These are phyloP conservation scores for Arbacia lixula DNA, from an alignment of 53 echinoderm and acorn worm species.

Conservation along the genomic window DNA sequence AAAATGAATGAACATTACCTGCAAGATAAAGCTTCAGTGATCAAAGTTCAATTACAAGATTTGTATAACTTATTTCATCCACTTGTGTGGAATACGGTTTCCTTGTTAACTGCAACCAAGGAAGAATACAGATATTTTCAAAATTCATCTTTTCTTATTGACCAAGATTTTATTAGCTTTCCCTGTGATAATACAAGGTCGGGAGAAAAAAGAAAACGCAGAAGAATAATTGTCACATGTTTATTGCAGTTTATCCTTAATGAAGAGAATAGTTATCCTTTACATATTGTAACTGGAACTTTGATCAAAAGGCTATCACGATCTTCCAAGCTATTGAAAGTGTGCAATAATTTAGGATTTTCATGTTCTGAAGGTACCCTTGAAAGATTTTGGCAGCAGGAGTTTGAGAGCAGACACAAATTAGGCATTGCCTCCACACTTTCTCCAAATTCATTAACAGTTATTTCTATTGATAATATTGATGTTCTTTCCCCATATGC, in stretches of 20 bases:
- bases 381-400: constrained; percentile 10
- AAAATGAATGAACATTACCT: too few species aligned
- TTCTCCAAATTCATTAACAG: neutral
- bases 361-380: constrained; percentile 12
- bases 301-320: constrained; percentile 1
- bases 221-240: neutral
- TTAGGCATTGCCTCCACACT: neutral
- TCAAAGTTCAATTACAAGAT: too few species aligned
- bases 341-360: constrained; percentile 6
- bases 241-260: constrained; percentile 15
- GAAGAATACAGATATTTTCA: too few species aligned
- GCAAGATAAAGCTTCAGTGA: too few species aligned
- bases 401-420: neutral
- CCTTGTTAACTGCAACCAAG: too few species aligned
- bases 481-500: constrained; percentile 25
- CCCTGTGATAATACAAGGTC: too few species aligned
- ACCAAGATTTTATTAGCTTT: too few species aligned
- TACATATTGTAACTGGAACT: constrained; percentile 7
- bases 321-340: neutral
- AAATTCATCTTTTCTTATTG: too few species aligned
- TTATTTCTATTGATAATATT: constrained; percentile 42
- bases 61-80: too few species aligned
- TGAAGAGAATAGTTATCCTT: constrained; percentile 37
- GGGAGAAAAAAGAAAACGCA: too few species aligned
- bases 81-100: too few species aligned